Evolutionary conservation across 2,113 vertebrate genomes (phyloP), one percentile per base, ranked within the genome.

Genomic region (Mesembrinibis cayennensis): DNA sequence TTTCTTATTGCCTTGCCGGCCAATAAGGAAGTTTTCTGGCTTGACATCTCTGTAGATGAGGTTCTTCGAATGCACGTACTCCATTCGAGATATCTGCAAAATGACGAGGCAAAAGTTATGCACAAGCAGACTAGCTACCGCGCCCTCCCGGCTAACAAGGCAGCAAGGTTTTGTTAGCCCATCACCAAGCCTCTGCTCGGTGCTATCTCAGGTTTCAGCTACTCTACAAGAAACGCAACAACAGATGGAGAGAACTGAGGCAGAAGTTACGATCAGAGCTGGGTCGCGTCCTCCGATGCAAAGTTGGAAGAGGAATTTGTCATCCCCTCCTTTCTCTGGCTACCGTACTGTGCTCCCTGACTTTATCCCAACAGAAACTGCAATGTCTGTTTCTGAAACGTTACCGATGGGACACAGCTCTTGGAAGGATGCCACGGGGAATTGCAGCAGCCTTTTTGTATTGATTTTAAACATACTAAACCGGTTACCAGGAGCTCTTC

Each of bases 31-130:
- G 94, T 99, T 99, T 96, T 99, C 99, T 25, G 99, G 99, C 98
- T 99, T 99, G 71, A 99, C 99, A 59, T 99, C 99, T 94, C 99
- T 98, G 97, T 99, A 99, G 98, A 99, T 99, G 95, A 99, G 99
- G 98, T 99, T 99, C 98, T 99, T 99, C 8, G 99, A 99, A 97
- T 99, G 99, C 90, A 99, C 99, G 12, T 99, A 99, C 96, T 99
- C 99, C 99, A 99, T 99, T 88, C 99, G 99, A 87, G 99, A 99
- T 92, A 99, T 99, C 99, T 99, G 97, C 36, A 63, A 91, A 95
- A 87, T 3, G 2, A 95, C 3, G 6, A 67, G 82, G 59, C 44
- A 69, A 47, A 66, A 0, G 50, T 82, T 86, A 74, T 19, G 72
- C 1, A 7, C 3, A 18, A 77, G 79, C 76, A 87, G 21, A 63